phyloP scores from a whole-genome alignment of 2,113 vertebrate species.

The Eulemur macaco region DNA sequence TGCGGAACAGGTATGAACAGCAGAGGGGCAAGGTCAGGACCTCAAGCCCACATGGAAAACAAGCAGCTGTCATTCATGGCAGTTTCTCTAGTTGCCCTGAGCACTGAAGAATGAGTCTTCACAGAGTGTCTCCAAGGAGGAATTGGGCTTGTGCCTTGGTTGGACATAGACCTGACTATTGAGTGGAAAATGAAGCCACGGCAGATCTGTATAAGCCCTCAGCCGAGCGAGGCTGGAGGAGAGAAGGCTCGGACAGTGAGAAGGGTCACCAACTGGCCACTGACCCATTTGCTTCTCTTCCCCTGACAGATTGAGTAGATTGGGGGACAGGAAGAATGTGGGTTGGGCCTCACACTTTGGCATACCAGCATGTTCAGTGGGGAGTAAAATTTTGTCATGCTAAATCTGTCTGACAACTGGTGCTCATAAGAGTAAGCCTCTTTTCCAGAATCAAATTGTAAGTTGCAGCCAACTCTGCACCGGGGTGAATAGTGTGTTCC shows the following conservation, averaged over 20 bases:
- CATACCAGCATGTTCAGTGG: neutral
- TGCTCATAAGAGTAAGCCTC: neutral
- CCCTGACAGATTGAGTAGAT: neutral
- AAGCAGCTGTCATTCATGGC: fast-evolving
- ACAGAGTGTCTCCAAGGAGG: neutral
- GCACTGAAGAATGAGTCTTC: neutral
- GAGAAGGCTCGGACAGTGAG: neutral
- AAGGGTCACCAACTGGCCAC: neutral
- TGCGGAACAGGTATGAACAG: neutral
- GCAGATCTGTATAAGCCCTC: neutral
- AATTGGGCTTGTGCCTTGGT: neutral
- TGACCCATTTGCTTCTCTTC: neutral
- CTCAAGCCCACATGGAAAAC: neutral
- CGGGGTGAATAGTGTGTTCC: neutral
- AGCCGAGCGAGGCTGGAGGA: neutral
- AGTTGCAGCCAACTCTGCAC: neutral
- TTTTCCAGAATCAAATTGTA: neutral
- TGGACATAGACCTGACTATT: neutral
- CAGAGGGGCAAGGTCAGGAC: neutral
- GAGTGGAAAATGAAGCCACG: neutral
- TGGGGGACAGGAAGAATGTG: neutral
- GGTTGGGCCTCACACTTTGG: neutral
- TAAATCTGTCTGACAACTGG: neutral
- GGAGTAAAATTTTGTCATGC: neutral
- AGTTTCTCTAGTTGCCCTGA: neutral